These are phyloP conservation scores for Liodrosophila aerea DNA, from an alignment of 2,888 invertebrate genomes.

Conservation along the genomic window DNA sequence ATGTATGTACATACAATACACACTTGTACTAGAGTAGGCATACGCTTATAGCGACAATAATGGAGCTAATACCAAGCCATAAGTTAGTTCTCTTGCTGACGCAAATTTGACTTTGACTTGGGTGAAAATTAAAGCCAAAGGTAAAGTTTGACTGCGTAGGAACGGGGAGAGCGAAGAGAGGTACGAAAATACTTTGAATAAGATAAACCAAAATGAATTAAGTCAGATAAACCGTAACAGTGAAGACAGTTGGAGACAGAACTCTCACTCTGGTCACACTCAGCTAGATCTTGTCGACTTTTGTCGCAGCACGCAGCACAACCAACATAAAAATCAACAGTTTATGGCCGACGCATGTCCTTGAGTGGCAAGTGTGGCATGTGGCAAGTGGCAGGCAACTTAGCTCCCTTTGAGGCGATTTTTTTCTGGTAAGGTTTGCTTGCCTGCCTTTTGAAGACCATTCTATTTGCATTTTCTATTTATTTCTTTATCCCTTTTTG, in stretches of 20 bases:
- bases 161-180: too few species aligned
- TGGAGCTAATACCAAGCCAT: too few species aligned
- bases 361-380: constrained; percentile 50
- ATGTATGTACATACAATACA: too few species aligned
- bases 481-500: constrained; percentile 74
- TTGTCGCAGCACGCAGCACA: constrained; percentile 58
- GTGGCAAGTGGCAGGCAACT: constrained; percentile 3
- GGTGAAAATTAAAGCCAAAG: too few species aligned
- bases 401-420: constrained; percentile 4
- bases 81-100: too few species aligned
- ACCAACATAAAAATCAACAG: constrained; percentile 75
- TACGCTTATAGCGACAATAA: too few species aligned
- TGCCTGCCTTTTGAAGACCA: constrained; percentile 23
- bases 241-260: background rate
- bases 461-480: constrained; percentile 77
- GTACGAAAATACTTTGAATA: too few species aligned
- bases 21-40: too few species aligned
- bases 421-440: background rate
- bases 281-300: constrained; percentile 23
- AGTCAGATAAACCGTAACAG: background rate
- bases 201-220: background rate
- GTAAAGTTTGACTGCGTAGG: too few species aligned
- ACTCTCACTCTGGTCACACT: background rate
- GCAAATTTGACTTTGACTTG: too few species aligned
- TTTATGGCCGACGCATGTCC: constrained; percentile 72